Evolutionary conservation across 2,113 vertebrate genomes (phyloP).

Genomic region (Camelus bactrianus): DNA sequence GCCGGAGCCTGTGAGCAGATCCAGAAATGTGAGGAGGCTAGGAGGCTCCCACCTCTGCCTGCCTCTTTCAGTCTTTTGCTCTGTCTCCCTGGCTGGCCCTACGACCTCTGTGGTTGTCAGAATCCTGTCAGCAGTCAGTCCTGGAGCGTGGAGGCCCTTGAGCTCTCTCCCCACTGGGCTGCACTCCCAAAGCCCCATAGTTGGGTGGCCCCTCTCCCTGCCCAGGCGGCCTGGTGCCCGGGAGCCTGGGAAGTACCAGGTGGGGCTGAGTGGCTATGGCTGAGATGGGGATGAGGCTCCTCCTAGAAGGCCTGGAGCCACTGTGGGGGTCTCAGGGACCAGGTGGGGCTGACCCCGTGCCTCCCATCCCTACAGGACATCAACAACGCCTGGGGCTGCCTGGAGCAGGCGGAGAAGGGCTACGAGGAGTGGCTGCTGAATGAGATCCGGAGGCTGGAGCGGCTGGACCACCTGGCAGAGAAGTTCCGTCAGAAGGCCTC

Average conservation of each 20-base stretch:
- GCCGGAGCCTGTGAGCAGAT: background rate
- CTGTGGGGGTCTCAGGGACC: background rate
- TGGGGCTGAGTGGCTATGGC: background rate
- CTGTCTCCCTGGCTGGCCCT: background rate
- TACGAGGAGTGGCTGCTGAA: conserved; percentile 99
- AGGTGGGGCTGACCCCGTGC: background rate
- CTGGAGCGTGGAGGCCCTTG: background rate
- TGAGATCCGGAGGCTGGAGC: conserved; percentile 97
- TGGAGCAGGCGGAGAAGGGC: conserved; percentile 98
- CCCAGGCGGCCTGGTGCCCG: background rate
- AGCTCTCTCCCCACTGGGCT: background rate
- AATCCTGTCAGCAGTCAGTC: background rate
- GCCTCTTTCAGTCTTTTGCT: background rate
- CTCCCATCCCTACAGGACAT: conserved; percentile 91
- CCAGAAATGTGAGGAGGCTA: background rate
- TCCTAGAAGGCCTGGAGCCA: background rate
- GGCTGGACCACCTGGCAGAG: conserved; percentile 98
- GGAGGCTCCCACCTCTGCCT: background rate
- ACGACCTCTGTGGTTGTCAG: background rate
- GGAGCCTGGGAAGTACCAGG: background rate
- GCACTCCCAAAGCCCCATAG: background rate
- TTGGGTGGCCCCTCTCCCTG: background rate
- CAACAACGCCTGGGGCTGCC: conserved; percentile 95
- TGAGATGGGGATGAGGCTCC: background rate
- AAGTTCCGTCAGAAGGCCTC: conserved; percentile 99